phyloP scores from a whole-genome alignment of 2,797 vertebrate genomes.

The Siniperca undulata region DNA sequence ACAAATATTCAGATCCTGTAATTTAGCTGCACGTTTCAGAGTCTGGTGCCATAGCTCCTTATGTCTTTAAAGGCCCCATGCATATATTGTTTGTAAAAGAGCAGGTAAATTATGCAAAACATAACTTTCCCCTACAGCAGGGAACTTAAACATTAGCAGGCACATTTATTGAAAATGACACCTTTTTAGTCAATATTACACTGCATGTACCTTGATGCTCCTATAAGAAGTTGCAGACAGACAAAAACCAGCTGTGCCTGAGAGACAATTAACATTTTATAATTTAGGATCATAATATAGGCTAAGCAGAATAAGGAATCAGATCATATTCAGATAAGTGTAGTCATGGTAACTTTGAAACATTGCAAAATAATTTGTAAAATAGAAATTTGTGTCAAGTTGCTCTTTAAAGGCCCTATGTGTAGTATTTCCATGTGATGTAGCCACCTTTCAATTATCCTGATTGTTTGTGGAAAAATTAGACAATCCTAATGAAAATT shows the following conservation, averaged over 20 bases:
- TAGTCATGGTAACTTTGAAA: not conserved
- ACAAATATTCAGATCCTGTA: slow-evolving; percentile 9
- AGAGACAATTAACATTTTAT: not conserved
- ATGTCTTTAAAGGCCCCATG: not conserved
- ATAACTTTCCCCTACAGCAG: not conserved
- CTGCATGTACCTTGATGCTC: too few species aligned
- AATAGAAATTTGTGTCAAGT: not conserved
- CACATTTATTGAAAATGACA: not conserved
- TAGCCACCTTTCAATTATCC: not conserved
- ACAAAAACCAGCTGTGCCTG: not conserved
- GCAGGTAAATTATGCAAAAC: not conserved
- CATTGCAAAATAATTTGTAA: not conserved
- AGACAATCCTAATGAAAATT: not conserved
- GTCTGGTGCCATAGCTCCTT: not conserved
- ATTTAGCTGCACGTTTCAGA: not conserved
- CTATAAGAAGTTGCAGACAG: too few species aligned
- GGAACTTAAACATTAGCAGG: not conserved
- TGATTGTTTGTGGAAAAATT: not conserved
- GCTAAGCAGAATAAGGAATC: not conserved
- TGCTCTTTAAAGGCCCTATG: not conserved
- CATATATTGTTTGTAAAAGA: not conserved
- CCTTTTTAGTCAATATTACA: not conserved
- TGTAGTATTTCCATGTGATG: not conserved
- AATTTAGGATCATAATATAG: not conserved
- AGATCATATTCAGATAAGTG: not conserved